Conservation (phyloP, 1,140 invertebrate genomes). For the Pseudomyrmex flavicornis region DNA sequence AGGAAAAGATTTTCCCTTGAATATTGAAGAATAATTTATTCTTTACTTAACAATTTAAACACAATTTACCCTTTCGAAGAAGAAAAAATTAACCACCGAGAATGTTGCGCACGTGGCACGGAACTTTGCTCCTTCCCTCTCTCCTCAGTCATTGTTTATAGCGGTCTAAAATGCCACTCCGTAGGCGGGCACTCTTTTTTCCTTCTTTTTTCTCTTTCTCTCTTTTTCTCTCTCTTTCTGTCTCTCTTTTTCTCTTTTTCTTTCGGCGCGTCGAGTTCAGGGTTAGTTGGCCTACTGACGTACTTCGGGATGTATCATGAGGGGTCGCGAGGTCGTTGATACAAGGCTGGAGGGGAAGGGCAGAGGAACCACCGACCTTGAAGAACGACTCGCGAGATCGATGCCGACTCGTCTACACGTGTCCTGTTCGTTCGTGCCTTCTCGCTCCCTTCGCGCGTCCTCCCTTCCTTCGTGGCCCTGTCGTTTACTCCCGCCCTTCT, state of each 20-base stretch:
- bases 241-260: constrained; percentile 18
- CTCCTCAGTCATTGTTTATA: not conserved
- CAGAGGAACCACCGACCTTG: constrained; percentile 80
- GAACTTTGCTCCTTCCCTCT: not conserved
- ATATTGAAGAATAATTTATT: too few relatives aligned
- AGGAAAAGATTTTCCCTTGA: too few relatives aligned
- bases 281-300: constrained; percentile 82
- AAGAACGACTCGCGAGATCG: constrained; percentile 77
- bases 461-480: too few relatives aligned
- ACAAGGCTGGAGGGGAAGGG: constrained; percentile 65
- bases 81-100: too few relatives aligned
- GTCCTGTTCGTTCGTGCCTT: constrained; percentile 43
- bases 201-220: not conserved
- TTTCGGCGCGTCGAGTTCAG: constrained; percentile 60
- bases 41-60: too few relatives aligned
- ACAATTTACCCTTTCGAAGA: too few relatives aligned
- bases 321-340: constrained; percentile 83
- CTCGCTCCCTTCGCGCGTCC: constrained; percentile 19
- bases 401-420: constrained; percentile 80
- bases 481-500: not conserved
- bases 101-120: not conserved
- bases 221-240: too few relatives aligned
- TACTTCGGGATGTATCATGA: constrained; percentile 76
- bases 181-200: not conserved
- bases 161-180: constrained; percentile 19